Base-by-base conservation (phyloP, 2,888 invertebrate species). In the Lithophane leautieri region DNA sequence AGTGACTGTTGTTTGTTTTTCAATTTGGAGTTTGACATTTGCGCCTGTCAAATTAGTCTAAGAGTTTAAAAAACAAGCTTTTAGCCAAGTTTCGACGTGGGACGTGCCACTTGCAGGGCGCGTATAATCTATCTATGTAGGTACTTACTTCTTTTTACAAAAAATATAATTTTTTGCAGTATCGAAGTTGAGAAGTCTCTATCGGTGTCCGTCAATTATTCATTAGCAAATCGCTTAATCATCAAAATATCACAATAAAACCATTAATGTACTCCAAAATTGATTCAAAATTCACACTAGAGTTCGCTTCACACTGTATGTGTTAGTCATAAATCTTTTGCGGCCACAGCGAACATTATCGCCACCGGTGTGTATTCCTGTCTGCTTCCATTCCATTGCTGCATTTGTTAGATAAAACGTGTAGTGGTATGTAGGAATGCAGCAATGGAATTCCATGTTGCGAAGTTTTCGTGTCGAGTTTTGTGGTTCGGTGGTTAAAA, bases 291-390 rank as follows among this genome's bases (percentile, higher is more conserved):
- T 65, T 60, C 65, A 28, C 69, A 54, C 40, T 69, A 56, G 47
- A 68, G 25, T 60, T 63, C n/a, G 22, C 54, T 69, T 81, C 14
- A 44, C 63, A 16, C 16, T 61, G 54, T 42, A 60, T 56, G 44
- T 76, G 63, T 83, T 19, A 56, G 71, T 12, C 40, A 62, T 81
- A 78, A 83, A 81, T 83, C 79, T 65, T 42, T 42, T 50, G 65
- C n/a, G 34, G 28, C 52, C n/a, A 68, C 71, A 42, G 58, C 34
- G 44, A 72, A 61, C 69, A 61, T 72, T 78, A 83, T 66, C 56
- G 28, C 50, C 19, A 19, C 12, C 40, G n/a, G n/a, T 65, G 60
- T 56, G 28, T 83, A 58, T 72, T 65, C 16, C 60, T 56, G 56
- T 52, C 19, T n/a, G 58, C 14, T 78, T 34, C 54, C 60, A 69